phyloP scores from a whole-genome alignment of 2,888 invertebrate species.

The Cepaea hortensis region DNA sequence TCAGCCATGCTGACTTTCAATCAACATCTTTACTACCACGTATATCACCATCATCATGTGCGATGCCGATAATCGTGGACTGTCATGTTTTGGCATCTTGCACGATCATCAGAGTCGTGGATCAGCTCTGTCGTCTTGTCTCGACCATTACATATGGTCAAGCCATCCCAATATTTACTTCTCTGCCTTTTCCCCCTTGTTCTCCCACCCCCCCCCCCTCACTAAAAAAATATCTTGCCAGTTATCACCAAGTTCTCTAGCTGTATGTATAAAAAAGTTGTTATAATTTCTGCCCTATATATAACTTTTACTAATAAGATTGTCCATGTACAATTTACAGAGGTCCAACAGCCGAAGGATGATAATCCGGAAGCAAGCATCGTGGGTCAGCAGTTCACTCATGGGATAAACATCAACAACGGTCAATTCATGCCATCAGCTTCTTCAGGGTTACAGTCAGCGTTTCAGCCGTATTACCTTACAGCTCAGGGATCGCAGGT shows the following conservation, averaged over 20 bases:
- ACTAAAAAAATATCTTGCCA: too few relatives aligned
- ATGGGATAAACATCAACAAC: background rate
- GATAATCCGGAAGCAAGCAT: background rate
- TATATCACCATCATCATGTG: too few relatives aligned
- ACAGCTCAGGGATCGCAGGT: background rate
- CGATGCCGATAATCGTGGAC: too few relatives aligned
- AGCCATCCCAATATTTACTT: too few relatives aligned
- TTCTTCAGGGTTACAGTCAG: background rate
- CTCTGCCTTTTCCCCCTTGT: background rate
- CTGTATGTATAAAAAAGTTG: too few relatives aligned
- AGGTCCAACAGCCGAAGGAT: slow-evolving; percentile 13
- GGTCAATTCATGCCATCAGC: background rate
- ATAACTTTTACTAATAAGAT: too few relatives aligned
- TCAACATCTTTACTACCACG: background rate
- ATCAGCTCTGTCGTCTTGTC: too few relatives aligned
- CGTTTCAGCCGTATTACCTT: background rate
- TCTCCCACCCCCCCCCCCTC: background rate
- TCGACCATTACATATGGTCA: too few relatives aligned
- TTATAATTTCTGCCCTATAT: too few relatives aligned
- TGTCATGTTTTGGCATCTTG: too few relatives aligned
- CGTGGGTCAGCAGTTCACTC: background rate
- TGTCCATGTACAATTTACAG: background rate
- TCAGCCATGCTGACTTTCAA: background rate
- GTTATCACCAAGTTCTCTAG: too few relatives aligned
- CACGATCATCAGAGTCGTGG: too few relatives aligned